A percentile compares a stretch with the other conserved stretches of the same genome.
Evolutionary conservation across 2,888 invertebrate species (phyloP).

Genomic region (Blastobasis adustella): DNA sequence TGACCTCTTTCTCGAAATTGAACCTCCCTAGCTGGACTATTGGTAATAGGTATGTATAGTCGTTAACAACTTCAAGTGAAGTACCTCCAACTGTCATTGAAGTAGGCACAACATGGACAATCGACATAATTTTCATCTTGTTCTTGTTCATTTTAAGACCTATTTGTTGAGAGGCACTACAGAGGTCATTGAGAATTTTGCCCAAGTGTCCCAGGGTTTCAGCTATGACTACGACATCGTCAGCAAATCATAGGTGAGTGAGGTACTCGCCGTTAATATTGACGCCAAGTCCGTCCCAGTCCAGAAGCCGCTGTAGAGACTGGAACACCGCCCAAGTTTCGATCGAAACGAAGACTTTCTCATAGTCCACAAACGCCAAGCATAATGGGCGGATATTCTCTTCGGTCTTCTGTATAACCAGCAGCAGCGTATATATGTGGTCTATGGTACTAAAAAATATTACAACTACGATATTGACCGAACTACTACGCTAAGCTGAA

Average conservation of each 20-base stretch:
- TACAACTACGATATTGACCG: too few species aligned
- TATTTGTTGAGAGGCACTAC: background rate
- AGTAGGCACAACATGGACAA: constrained; percentile 1
- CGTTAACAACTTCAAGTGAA: constrained; percentile 3
- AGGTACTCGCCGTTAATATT: constrained; percentile 5
- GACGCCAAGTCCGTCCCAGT: constrained; percentile 1
- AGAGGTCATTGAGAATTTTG: background rate
- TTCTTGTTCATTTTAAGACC: constrained; percentile 3
- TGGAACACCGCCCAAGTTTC: constrained; percentile 7
- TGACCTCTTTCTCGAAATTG: background rate
- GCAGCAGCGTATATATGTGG: background rate
- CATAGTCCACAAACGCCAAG: constrained; percentile 10
- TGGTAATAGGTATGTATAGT: background rate
- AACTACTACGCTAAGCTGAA: too few species aligned
- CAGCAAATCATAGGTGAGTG: background rate
- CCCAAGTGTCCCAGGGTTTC: background rate
- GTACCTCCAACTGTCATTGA: background rate
- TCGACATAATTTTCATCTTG: constrained; percentile 3
- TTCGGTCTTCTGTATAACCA: constrained; percentile 8
- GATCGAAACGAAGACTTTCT: constrained; percentile 10
- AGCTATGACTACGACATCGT: constrained; percentile 4
- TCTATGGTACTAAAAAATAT: background rate
- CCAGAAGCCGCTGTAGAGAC: constrained; percentile 3
- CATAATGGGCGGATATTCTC: constrained; percentile 8
- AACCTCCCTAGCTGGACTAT: background rate